phyloP scores from a whole-genome alignment of 2,113 vertebrate species.

The Tychaedon coryphoeus region DNA sequence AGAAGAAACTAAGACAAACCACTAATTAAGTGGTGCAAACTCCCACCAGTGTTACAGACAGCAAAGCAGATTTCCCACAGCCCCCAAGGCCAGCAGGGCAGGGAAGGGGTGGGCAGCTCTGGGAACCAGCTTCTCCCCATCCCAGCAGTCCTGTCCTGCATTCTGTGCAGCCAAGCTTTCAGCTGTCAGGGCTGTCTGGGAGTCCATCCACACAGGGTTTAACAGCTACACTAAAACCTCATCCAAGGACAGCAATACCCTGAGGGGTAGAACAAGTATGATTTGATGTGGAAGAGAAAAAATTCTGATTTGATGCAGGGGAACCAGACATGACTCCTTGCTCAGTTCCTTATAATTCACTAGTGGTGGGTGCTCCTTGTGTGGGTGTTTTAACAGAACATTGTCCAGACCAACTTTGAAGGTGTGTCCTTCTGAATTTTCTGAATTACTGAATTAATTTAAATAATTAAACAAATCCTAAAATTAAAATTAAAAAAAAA shows the following conservation, averaged over 20 bases:
- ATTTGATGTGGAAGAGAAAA: neutral
- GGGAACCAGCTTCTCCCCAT: neutral
- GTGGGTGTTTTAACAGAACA: neutral
- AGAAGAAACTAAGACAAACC: too few species aligned
- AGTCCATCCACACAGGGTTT: neutral
- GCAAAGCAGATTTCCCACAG: neutral
- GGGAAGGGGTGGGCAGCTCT: neutral
- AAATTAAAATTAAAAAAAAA: too few species aligned
- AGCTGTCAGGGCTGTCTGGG: neutral
- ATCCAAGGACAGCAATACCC: conserved; percentile 11
- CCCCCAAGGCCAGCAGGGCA: neutral
- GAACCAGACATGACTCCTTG: neutral
- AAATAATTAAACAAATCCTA: neutral
- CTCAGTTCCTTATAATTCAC: neutral
- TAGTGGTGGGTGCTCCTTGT: neutral
- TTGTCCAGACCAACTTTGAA: neutral
- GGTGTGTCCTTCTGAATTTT: neutral
- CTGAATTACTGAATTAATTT: neutral
- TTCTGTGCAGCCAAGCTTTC: neutral
- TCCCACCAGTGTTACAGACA: neutral
- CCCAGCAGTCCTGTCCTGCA: neutral
- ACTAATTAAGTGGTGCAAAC: too few species aligned
- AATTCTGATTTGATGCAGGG: neutral
- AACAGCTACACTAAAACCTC: neutral
- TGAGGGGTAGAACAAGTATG: neutral